Base-by-base conservation (phyloP, 1,140 invertebrate species). In the Drosophila tani region DNA sequence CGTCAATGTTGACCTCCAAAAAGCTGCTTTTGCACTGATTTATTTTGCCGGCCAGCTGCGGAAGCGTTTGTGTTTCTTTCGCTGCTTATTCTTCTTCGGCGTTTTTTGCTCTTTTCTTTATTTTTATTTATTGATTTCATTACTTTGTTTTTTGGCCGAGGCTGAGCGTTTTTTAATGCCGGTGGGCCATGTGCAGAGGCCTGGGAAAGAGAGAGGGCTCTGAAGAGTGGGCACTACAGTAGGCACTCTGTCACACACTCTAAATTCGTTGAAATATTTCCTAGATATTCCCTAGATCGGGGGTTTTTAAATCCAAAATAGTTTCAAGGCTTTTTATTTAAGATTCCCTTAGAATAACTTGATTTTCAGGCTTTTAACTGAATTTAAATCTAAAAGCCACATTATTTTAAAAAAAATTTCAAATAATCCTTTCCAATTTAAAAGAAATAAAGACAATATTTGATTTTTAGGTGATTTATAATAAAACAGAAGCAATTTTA, bases 1-100 rank as follows among this genome's bases (percentile, higher is more conserved):
- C 85, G 84, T 81, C 84, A 90, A 56, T 79, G 74, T 38, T 88
- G 84, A 88, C 84, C 84, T 90, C 85, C 75, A 79, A 79, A 75
- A 21, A 55, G 49, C 49, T 76, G 73, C 40, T 69, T 76, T 79
- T 60, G 76, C 46, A 73, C 47, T 79, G 66, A 71, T 79, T 78
- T 79, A 79, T 79, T 79, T 71, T 76, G 74, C 74, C 73, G 74
- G 74, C 53, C 73, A 49, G 53, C 74, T 78, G 64, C 75, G 74
- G 64, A 60, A 78, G 75, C 75, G 46, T 50, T 67, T 50, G 62
- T 63, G 63, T 69, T 84, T 55, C 63, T 83, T 83, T 64, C 9
- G 40, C 47, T 9, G 40, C 47, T 58, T 32, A 9, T 32, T 53
- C 21, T 50, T 56, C 27, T 58, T 53, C 35, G n/a, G 17, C 38